Conservation (phyloP, 2,888 invertebrate species). For the Unio delphinus region DNA sequence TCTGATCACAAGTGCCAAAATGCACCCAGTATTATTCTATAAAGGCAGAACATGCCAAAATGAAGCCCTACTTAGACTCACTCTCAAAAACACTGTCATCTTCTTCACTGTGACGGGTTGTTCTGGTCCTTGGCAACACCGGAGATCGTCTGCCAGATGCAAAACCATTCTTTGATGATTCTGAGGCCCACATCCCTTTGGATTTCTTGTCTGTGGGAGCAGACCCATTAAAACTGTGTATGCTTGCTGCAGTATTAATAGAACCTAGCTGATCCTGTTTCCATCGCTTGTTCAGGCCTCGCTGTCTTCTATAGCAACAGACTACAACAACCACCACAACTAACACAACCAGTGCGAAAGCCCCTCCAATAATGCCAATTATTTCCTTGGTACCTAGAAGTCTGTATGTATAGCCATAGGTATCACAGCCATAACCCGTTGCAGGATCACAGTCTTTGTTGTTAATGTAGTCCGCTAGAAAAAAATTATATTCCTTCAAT, state of each 20-base stretch:
- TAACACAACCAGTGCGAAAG: slow-evolving; percentile 37
- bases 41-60: background rate
- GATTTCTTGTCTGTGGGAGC: slow-evolving; percentile 1
- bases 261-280: slow-evolving; percentile 43
- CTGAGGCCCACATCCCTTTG: slow-evolving; percentile 32
- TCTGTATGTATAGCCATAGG: slow-evolving; percentile 39
- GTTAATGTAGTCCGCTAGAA: too few species aligned
- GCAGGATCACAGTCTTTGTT: too few species aligned
- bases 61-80: slow-evolving; percentile 13
- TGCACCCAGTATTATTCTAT: background rate
- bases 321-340: slow-evolving; percentile 39
- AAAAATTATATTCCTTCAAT: too few species aligned
- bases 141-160: slow-evolving; percentile 38
- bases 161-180: slow-evolving; percentile 36
- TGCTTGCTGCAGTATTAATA: slow-evolving; percentile 37
- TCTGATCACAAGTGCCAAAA: too few species aligned
- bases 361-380: slow-evolving; percentile 38
- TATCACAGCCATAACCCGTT: slow-evolving; percentile 38
- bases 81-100: slow-evolving; percentile 30
- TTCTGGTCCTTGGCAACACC: slow-evolving; percentile 33
- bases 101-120: slow-evolving; percentile 19
- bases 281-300: slow-evolving; percentile 38
- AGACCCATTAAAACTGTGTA: slow-evolving; percentile 28
- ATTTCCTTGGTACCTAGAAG: slow-evolving; percentile 40
- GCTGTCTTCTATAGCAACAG: slow-evolving; percentile 43